Base-by-base conservation (phyloP, 2,113 vertebrate species). In the Odocoileus virginianus region DNA sequence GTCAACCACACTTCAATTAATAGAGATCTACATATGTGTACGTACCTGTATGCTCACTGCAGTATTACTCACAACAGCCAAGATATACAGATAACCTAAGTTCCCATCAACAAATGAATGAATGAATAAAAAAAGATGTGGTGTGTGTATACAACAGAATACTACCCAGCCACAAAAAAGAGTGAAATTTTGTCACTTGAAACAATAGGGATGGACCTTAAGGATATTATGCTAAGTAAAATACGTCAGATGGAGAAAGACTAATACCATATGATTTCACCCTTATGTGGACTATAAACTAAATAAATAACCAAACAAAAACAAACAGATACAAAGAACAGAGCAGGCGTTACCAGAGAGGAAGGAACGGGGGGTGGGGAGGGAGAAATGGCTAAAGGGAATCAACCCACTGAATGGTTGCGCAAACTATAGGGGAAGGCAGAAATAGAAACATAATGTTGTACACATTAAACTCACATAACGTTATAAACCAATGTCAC, bases 21-120 rank as follows among this genome's bases (percentile, higher is more conserved):
- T 5, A 52, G n/a, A 82, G 21, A 7, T 3, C 13, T 0, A n/a
- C 9, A 12, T 6, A 3, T 5, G 5, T 10, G 43, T 79, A 28
- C 1, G 0, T 0, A 76, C 71, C 71, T 27, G 23, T 54, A 54
- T n/a, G 50, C 7, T 54, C 50, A 23, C 9, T 12, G 47, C 17
- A 23, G 79, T 6, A 52, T 23, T 33, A 82, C 50, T 54, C 79
- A 82, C 79, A 13, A 23, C 5, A 82, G 79, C 47, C 79, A 52
- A 54, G 79, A n/a, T 12, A 23, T 1, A 82, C 5, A n/a, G 50
- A 54, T 19, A n/a, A 13, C 30, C 50, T 7, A 54, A 54, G 30
- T 23, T 21, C 30, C 30, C 50, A 33, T 12, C 28, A 19, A 52
- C 28, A 33, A 19, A 6, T 6, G 47, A 81, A 33, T 6, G 16